Conservation (phyloP, 23 tunicate genomes). For the Clavelina lepadiformis region DNA sequence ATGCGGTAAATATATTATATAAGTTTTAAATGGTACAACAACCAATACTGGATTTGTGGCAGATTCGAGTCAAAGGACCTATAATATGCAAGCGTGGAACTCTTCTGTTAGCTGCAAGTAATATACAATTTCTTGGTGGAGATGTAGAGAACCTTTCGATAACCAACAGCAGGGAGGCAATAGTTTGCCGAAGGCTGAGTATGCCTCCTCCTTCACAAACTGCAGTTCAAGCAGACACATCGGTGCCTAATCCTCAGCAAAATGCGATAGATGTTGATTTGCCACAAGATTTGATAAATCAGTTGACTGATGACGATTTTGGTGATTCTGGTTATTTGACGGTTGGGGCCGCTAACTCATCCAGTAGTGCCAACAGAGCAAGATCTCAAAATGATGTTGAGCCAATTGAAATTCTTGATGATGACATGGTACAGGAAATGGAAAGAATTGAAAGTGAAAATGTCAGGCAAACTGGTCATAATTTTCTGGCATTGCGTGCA, state of each 20-base stretch:
- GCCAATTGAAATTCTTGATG: constrained; percentile 25
- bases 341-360: too few species aligned
- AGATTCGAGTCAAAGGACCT: constrained; percentile 65
- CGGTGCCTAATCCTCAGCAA: not conserved
- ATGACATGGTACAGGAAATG: constrained; percentile 31
- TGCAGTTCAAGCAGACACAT: too few species aligned
- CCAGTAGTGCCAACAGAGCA: too few species aligned
- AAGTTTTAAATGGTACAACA: too few species aligned
- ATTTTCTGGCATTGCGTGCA: too few species aligned
- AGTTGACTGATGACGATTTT: constrained; percentile 32
- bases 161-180: constrained; percentile 27
- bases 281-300: constrained; percentile 31
- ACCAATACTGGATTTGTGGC: not conserved
- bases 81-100: constrained; percentile 58
- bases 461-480: too few species aligned
- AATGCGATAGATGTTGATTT: constrained; percentile 14
- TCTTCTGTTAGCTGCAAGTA: constrained; percentile 40
- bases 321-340: constrained; percentile 16
- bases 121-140: constrained; percentile 67
- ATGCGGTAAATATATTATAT: too few species aligned
- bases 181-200: constrained; percentile 36
- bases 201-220: too few species aligned
- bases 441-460: constrained; percentile 43
- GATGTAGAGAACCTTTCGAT: constrained; percentile 60
- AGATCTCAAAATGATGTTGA: too few species aligned